Evolutionary conservation across 2,113 vertebrate genomes (phyloP).

Genomic region (Protobothrops mucrosquamatus): DNA sequence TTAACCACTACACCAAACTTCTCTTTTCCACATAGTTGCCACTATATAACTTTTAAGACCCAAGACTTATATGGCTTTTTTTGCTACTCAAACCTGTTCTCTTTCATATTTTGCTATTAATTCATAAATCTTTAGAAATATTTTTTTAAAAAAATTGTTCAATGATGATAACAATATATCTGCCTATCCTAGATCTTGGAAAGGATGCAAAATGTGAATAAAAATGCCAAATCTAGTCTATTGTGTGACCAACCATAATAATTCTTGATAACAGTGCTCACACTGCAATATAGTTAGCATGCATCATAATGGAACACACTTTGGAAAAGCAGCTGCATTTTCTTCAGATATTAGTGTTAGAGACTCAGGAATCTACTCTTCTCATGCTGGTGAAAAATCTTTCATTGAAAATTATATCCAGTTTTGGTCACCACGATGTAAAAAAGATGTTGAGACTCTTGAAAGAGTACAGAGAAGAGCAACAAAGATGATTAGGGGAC

Average conservation of each 20-base stretch:
- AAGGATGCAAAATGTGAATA: not conserved
- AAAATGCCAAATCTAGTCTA: not conserved
- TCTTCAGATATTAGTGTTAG: not conserved
- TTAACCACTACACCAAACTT: not conserved
- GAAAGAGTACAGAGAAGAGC: too few species aligned
- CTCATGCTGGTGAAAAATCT: not conserved
- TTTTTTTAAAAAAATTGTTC: not conserved
- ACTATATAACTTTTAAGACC: not conserved
- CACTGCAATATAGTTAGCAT: not conserved
- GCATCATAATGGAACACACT: not conserved
- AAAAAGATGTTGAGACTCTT: too few species aligned
- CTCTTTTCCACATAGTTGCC: not conserved
- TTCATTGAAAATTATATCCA: not conserved
- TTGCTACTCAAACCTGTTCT: not conserved
- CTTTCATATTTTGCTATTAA: not conserved
- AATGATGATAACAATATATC: not conserved
- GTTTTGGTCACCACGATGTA: too few species aligned
- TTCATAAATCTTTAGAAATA: not conserved
- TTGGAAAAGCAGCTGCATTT: not conserved
- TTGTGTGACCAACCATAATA: not conserved
- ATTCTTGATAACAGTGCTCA: not conserved
- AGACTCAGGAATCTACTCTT: not conserved
- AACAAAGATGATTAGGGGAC: too few species aligned
- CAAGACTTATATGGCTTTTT: not conserved
- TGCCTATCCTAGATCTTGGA: not conserved